phyloP scores from a whole-genome alignment of 2,888 invertebrate species.

The Lithosia quadra region DNA sequence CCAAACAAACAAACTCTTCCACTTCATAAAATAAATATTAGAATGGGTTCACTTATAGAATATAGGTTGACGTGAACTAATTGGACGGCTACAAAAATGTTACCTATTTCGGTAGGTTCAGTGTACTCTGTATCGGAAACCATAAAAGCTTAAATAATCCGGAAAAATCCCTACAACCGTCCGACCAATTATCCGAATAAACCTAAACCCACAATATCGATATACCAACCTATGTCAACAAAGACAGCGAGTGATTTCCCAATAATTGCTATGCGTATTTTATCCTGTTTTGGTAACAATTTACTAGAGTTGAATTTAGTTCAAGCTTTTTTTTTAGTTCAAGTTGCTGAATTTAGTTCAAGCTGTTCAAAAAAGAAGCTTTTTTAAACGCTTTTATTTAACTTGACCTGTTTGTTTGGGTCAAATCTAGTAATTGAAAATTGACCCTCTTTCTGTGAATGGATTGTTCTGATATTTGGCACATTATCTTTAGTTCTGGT shows the following conservation, averaged over 20 bases:
- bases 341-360: too few relatives aligned
- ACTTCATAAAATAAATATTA: too few relatives aligned
- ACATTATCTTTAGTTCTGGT: too few relatives aligned
- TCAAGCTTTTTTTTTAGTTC: too few relatives aligned
- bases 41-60: too few relatives aligned
- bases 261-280: background rate
- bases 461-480: too few relatives aligned
- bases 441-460: too few relatives aligned
- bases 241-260: background rate
- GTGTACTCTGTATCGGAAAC: background rate
- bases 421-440: too few relatives aligned
- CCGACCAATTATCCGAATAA: constrained; percentile 14
- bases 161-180: constrained; percentile 10
- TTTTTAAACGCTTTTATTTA: too few relatives aligned
- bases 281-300: background rate
- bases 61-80: background rate
- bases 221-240: constrained; percentile 7
- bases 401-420: too few relatives aligned
- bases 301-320: background rate
- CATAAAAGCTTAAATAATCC: constrained; percentile 7
- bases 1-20: too few relatives aligned
- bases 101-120: background rate
- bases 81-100: background rate
- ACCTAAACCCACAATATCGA: constrained; percentile 3
- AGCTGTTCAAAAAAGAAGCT: too few relatives aligned